phyloP scores from a whole-genome alignment of 2,113 vertebrate species.

The Muscicapa adusta region DNA sequence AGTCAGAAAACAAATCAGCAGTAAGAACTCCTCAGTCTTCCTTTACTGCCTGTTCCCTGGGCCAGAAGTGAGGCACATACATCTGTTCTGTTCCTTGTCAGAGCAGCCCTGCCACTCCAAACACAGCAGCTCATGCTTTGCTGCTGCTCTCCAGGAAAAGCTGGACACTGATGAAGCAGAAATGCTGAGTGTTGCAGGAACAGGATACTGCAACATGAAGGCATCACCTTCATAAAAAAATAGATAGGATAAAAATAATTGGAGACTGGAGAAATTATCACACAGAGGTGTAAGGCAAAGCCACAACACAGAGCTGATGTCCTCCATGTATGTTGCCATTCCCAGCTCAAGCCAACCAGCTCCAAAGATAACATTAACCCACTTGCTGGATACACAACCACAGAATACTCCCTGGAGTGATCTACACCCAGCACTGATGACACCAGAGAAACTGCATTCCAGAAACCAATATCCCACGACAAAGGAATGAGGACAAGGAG shows the following conservation, averaged over 20 bases:
- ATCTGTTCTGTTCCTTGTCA: background rate
- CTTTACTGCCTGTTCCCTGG: background rate
- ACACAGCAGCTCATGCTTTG: background rate
- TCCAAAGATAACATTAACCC: constrained; percentile 50
- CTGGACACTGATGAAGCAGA: background rate
- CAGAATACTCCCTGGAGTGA: constrained; percentile 61
- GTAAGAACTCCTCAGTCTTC: background rate
- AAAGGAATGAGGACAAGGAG: constrained; percentile 65
- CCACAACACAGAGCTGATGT: constrained; percentile 23
- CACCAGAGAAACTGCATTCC: constrained; percentile 74
- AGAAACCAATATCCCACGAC: constrained; percentile 59
- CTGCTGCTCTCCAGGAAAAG: background rate
- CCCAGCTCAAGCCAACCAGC: constrained; percentile 5
- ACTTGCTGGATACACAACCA: constrained; percentile 23
- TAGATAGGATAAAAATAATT: background rate
- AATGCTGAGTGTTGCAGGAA: background rate
- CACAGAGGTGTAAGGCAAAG: background rate
- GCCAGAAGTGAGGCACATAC: background rate
- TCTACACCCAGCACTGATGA: constrained; percentile 63
- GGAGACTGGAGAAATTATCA: background rate
- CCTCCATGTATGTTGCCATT: background rate
- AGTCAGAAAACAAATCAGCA: background rate
- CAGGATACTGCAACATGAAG: background rate
- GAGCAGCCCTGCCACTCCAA: background rate
- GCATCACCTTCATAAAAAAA: background rate